phyloP scores from a whole-genome alignment of 2,797 vertebrate genomes.

The Petrocephalus sullivani region DNA sequence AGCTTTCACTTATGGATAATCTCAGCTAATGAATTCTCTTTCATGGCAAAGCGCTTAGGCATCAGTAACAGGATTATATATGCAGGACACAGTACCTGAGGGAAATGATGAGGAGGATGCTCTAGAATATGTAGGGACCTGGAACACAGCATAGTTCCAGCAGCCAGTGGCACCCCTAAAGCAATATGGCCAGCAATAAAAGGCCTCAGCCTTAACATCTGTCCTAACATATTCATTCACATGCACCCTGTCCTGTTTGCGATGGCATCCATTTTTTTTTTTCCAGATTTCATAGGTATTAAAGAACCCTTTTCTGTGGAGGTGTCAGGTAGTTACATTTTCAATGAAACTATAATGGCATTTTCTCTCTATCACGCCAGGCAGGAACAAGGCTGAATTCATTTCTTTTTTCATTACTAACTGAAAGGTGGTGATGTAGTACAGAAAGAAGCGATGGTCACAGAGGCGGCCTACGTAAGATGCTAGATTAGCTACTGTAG shows the following conservation, averaged over 20 bases:
- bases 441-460: not conserved
- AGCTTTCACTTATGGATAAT: constrained; percentile 56
- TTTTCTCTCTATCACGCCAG: constrained; percentile 14
- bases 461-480: not conserved
- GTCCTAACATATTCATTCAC: not conserved
- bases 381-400: not conserved
- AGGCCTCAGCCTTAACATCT: not conserved
- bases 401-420: not conserved
- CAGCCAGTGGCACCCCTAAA: not conserved
- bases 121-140: not conserved
- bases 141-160: not conserved
- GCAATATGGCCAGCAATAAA: not conserved
- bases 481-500: not conserved
- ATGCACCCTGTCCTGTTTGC: not conserved
- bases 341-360: constrained; percentile 16
- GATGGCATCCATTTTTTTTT: not conserved
- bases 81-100: constrained; percentile 40
- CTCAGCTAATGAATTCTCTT: constrained; percentile 61
- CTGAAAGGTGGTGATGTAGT: not conserved
- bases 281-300: not conserved
- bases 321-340: not conserved
- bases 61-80: constrained; percentile 42
- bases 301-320: not conserved
- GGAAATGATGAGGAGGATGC: constrained; percentile 38
- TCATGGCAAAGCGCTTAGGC: constrained; percentile 55